These are phyloP conservation scores for Ctenosaura bakeri DNA, from an alignment of 2,797 vertebrate genomes.

Conservation along the genomic window DNA sequence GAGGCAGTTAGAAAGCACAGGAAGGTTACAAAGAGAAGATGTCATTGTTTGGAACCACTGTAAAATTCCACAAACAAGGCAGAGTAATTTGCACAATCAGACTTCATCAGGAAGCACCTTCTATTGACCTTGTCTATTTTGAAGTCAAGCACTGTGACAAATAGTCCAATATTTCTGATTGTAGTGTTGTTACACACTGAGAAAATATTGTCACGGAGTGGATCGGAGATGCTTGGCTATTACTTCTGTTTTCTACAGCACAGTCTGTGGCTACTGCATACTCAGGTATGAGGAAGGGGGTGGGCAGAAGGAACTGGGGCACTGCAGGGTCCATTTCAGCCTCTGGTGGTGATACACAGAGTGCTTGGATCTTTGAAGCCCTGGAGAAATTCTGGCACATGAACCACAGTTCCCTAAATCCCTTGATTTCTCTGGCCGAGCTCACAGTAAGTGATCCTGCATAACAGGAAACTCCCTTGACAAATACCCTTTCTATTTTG, in stretches of 20 bases:
- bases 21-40: not conserved
- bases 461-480: constrained; percentile 68
- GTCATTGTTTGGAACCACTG: not conserved
- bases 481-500: constrained; percentile 68
- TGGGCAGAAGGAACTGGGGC: too few species aligned
- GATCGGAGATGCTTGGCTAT: not conserved
- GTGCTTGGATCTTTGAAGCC: not conserved
- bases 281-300: not conserved
- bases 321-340: not conserved
- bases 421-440: constrained; percentile 61
- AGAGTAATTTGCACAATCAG: not conserved
- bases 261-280: not conserved
- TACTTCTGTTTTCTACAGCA: not conserved
- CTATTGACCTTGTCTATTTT: not conserved
- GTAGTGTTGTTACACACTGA: not conserved
- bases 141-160: not conserved
- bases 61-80: not conserved
- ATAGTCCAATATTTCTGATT: not conserved
- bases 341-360: not conserved
- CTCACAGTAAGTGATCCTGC: constrained; percentile 43
- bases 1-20: not conserved
- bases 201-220: not conserved
- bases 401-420: constrained; percentile 8
- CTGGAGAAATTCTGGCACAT: not conserved
- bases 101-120: not conserved